A percentile compares a stretch with the other conserved stretches of the same genome.
Conservation (phyloP, 2,888 invertebrate genomes). For the Apantesis nais region DNA sequence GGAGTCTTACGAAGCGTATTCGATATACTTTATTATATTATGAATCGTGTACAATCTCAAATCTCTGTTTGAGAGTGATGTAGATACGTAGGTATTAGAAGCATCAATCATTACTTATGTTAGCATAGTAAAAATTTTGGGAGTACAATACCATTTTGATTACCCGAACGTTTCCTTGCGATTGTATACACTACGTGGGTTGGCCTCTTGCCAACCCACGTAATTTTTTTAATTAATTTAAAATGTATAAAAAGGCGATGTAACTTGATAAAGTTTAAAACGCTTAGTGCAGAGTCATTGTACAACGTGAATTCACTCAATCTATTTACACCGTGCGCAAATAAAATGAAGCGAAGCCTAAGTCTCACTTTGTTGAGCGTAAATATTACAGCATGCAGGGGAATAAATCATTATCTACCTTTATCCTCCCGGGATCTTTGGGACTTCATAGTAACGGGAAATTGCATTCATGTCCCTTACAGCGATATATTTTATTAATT, state of each 20-base stretch:
- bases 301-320: neutral
- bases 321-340: neutral
- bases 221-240: too few relatives aligned
- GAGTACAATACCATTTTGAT: neutral
- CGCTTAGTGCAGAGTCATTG: neutral
- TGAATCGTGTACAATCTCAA: neutral
- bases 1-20: neutral
- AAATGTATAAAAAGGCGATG: neutral
- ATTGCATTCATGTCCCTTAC: slow-evolving; percentile 60
- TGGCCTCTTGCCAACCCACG: too few relatives aligned
- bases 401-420: slow-evolving; percentile 38
- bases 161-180: too few relatives aligned
- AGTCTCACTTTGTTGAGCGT: slow-evolving; percentile 28
- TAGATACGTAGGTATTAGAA: too few relatives aligned
- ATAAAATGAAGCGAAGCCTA: slow-evolving; percentile 8
- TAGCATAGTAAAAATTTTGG: neutral
- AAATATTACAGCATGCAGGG: slow-evolving; percentile 31
- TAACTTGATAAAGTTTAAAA: neutral
- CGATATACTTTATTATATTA: neutral
- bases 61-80: too few relatives aligned
- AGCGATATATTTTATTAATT: slow-evolving; percentile 68
- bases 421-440: slow-evolving; percentile 42
- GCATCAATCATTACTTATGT: neutral
- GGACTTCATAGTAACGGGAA: slow-evolving; percentile 53
- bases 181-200: too few relatives aligned